Evolutionary conservation across 2,888 invertebrate species (phyloP), one percentile per base, ranked within the genome.

Genomic region (Glaucopsyche alexis): DNA sequence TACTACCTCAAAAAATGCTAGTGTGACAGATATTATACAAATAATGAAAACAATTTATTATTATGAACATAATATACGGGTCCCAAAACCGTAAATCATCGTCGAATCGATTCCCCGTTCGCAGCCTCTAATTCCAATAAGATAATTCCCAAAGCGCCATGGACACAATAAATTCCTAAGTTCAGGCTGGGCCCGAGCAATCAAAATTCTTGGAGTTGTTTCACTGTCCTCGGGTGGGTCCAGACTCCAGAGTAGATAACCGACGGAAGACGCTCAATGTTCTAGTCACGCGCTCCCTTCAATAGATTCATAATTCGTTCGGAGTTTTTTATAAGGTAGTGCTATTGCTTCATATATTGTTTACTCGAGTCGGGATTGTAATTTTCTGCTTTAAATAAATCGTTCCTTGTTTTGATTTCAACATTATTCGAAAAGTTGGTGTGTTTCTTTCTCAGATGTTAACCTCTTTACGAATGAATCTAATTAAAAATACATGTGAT

Each of bases 201-300:
- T 87, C 81, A 83, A 85, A 87, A 87, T 87, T 85, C 85, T 83
- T 83, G 78, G 79, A 83, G 79, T 83, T 80, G 82, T 80, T 82
- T 80, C 66, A 76, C 60, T 76, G 76, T 73, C 73, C 77, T 78
- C 73, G 42, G 67, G 55, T 55, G 67, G 72, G 67, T 49, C 49
- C 64, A 42, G 50, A 14, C 55, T 49, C 49, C 64, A 42, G 50
- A 14, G 72, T 72, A 40, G 38, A 76, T 74, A 69, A 72, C 71
- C 74, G 66, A 71, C 72, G 69, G 73, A 70, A 72, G 47, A 64
- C 60, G 69, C 16, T 69, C 49, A 47, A 47, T 47, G 69, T 49
- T 69, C 69, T 14, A 69, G 49, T 69, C 69, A 69, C 69, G 69
- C 69, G 69, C 69, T 45, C 19, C 9, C 29, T 47, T 69, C 69